Evolutionary conservation across 2,113 vertebrate genomes (phyloP), one percentile per base, ranked within the genome.

Genomic region (Hippocampus abdominalis): DNA sequence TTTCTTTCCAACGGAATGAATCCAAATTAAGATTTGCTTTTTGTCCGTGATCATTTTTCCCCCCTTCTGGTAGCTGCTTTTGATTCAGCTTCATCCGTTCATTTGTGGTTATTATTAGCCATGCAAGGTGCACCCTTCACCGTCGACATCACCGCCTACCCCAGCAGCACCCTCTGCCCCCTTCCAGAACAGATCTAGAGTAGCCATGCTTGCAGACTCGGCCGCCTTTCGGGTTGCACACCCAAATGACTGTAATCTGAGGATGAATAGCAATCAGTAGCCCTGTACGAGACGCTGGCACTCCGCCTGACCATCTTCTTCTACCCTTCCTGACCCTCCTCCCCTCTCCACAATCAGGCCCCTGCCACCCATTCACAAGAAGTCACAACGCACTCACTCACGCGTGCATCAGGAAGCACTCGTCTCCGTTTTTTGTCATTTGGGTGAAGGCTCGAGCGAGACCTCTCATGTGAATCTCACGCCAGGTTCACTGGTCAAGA

Each of bases 211-310:
- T 79, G 39, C 40, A 44, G 40, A 42, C 63, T 27, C 23, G 3
- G 12, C 11, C 21, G 39, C 61, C 61, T 15, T 13, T 13, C 39
- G 4, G 40, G 54, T 83, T 84, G 81, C 72, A 85, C 74, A 83
- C 87, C 83, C 84, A 85, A 89, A 90, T 91, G 69, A 88, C 87
- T 86, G 87, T 89, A 91, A 91, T 93, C 88, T 83, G 82, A 21
- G 80, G 85, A 86, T 87, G 87, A 91, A 91, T 89, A 89, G 91
- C 88, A 91, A 92, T 92, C 89, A 90, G 85, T 73, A 77, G 75
- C 81, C 82, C 90, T 91, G 87, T 91, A 78, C 71, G 80, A 83
- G 76, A 82, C 32, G 51, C 87, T 86, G 87, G 83, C 86, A 82
- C 75, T 81, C 8, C 18, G 7, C 40, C 13, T 23, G 62, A 64